Evolutionary conservation across 2,888 invertebrate genomes (phyloP).

Genomic region (Brachypalpus laphriformis): DNA sequence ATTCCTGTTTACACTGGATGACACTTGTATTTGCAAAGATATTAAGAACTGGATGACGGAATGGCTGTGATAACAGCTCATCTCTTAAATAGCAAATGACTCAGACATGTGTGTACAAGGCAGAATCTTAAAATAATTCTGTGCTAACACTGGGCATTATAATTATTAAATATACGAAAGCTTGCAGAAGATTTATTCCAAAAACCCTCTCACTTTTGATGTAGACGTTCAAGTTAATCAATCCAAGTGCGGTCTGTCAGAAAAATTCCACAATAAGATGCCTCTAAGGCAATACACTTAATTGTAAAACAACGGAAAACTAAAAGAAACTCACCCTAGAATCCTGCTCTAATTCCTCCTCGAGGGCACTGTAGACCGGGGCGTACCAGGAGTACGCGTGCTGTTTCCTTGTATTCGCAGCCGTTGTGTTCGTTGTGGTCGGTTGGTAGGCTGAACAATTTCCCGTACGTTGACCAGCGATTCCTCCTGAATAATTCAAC

Average conservation of each 20-base stretch:
- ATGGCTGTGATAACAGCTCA: background rate
- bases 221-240: no score
- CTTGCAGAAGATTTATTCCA: no score
- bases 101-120: no score
- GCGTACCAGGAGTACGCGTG: conserved; percentile 83
- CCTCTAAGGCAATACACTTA: no score
- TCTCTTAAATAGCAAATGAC: background rate
- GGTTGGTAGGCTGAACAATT: conserved; percentile 50
- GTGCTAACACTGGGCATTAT: no score
- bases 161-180: no score
- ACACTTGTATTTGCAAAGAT: no score
- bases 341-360: conserved; percentile 83
- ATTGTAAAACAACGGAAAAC: no score
- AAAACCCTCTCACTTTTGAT: no score
- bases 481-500: conserved; percentile 78
- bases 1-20: background rate
- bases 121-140: no score
- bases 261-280: no score
- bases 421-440: conserved; percentile 76
- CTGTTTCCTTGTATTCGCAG: conserved; percentile 80
- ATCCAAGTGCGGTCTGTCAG: no score
- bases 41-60: background rate
- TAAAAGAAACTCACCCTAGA: conserved; percentile 81
- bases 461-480: conserved; percentile 28
- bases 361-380: conserved; percentile 82